Conservation (phyloP, 53 echinoderm and acorn worm genomes). For the Paracentrotus lividus region DNA sequence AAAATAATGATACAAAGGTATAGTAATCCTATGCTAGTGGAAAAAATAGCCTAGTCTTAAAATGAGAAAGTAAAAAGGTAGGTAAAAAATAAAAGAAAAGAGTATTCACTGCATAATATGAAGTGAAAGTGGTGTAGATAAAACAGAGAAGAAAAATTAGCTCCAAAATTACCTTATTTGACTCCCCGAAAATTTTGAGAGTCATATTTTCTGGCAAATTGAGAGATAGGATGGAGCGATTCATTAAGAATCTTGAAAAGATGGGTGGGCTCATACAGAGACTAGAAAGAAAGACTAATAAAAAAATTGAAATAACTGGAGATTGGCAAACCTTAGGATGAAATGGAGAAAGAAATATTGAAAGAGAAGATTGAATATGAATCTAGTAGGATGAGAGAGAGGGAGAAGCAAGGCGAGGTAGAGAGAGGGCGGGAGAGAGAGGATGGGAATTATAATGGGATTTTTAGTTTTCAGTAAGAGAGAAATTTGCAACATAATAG, state of each 20-base stretch:
- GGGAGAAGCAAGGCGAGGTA: background rate
- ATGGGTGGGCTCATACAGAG: constrained; percentile 62
- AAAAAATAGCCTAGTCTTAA: no score
- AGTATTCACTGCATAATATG: background rate
- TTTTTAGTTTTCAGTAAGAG: no score
- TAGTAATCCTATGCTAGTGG: background rate
- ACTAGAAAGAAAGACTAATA: no score
- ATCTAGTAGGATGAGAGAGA: no score
- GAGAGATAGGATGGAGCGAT: constrained; percentile 62
- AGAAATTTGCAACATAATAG: no score
- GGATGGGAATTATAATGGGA: no score
- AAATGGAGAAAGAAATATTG: background rate
- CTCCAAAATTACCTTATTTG: constrained; percentile 60
- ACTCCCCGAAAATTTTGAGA: constrained; percentile 68
- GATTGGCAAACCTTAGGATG: background rate
- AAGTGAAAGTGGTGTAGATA: constrained; percentile 35
- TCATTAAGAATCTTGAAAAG: constrained; percentile 11
- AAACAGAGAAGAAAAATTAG: constrained; percentile 60
- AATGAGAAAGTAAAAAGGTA: background rate
- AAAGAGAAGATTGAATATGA: background rate
- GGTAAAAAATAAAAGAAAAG: background rate
- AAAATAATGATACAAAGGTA: constrained; percentile 4
- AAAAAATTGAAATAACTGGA: constrained; percentile 50
- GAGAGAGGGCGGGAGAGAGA: background rate
- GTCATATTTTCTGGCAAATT: constrained; percentile 68